phyloP scores from a whole-genome alignment of 2,888 invertebrate genomes.

The Poecilobothrus nobilitatus region DNA sequence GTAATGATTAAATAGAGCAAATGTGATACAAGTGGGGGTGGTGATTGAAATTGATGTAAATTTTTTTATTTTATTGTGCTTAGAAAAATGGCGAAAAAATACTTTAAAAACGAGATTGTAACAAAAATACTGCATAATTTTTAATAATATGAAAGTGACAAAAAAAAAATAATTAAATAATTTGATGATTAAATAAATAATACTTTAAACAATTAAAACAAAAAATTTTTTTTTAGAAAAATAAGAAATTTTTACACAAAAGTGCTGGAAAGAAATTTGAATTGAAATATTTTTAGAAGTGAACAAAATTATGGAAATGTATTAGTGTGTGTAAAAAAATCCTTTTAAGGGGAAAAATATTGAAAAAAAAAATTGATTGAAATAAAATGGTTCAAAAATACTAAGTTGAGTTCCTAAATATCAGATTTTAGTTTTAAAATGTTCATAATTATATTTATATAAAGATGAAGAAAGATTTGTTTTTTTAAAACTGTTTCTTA shows the following conservation, averaged over 20 bases:
- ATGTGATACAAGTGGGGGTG: background rate
- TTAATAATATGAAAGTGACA: too few relatives aligned
- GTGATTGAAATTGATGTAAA: background rate
- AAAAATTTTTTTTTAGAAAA: too few relatives aligned
- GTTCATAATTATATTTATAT: background rate
- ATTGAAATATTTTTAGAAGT: conserved; percentile 2
- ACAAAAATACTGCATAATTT: too few relatives aligned
- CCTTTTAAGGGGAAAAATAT: background rate
- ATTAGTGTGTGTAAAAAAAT: background rate
- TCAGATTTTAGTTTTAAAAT: background rate
- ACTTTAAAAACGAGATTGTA: too few relatives aligned
- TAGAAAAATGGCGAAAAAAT: background rate
- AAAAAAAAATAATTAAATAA: too few relatives aligned
- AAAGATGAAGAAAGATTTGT: too few relatives aligned
- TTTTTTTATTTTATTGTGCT: background rate
- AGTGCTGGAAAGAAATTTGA: background rate
- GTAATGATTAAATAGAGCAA: conserved; percentile 2
- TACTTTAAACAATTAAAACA: too few relatives aligned
- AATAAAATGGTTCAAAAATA: background rate
- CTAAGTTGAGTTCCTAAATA: background rate
- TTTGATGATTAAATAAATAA: too few relatives aligned
- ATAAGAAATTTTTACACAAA: too few relatives aligned
- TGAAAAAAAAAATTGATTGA: background rate
- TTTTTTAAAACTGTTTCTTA: background rate
- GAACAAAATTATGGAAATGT: background rate